A percentile compares a stretch with the other conserved stretches of the same genome.
phyloP scores from a whole-genome alignment of 2,888 invertebrate species.

The Trissolcus japonicus region DNA sequence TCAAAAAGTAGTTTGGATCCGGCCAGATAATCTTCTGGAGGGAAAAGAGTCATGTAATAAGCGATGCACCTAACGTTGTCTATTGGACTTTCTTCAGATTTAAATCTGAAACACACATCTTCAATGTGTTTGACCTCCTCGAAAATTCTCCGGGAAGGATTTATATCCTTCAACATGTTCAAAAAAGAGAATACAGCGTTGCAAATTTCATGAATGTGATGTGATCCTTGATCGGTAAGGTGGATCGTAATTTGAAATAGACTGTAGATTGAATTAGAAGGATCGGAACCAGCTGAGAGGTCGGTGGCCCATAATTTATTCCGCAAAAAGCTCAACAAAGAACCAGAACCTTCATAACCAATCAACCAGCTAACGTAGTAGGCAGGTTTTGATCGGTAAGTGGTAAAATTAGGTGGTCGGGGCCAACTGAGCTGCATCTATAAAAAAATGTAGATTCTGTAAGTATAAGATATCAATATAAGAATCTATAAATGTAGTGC shows the following conservation, averaged over 20 bases:
- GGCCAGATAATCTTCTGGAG: conserved; percentile 86
- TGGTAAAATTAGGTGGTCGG: conserved; percentile 79
- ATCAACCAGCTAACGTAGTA: conserved; percentile 85
- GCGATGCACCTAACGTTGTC: conserved; percentile 88
- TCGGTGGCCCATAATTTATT: conserved; percentile 87
- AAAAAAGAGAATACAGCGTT: conserved; percentile 88
- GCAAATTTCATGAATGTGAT: conserved; percentile 84
- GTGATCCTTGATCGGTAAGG: conserved; percentile 87
- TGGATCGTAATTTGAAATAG: conserved; percentile 84
- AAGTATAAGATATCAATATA: no score
- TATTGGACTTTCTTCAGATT: conserved; percentile 83
- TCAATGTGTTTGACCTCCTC: conserved; percentile 79
- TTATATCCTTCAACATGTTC: conserved; percentile 82
- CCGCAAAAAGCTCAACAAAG: conserved; percentile 86
- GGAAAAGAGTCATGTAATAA: conserved; percentile 88
- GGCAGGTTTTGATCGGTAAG: conserved; percentile 87
- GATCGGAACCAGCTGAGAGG: conserved; percentile 84
- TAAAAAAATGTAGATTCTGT: no score
- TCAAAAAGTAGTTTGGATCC: conserved; percentile 86
- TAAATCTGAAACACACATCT: conserved; percentile 81
- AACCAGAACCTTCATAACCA: conserved; percentile 91
- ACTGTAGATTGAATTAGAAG: conserved; percentile 87
- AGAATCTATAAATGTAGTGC: no score
- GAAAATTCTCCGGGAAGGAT: conserved; percentile 83
- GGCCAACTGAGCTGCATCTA: conserved; percentile 81